Conservation (phyloP, 2,888 invertebrate species). For the Amiota communis region DNA sequence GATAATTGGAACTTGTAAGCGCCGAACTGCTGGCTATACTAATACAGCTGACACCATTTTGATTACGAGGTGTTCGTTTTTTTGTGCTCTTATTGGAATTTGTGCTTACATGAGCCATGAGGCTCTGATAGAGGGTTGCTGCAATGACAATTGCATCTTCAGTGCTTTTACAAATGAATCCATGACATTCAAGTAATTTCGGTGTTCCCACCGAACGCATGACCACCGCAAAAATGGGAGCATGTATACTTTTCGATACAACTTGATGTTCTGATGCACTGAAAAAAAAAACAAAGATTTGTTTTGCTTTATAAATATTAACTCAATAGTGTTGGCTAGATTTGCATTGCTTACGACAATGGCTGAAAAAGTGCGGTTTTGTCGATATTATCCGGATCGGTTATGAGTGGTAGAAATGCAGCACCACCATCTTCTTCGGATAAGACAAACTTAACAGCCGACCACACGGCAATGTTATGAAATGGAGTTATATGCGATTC, state of each 20-base stretch:
- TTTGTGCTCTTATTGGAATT: conserved; percentile 70
- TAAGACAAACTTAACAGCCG: conserved; percentile 88
- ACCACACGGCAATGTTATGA: conserved; percentile 94
- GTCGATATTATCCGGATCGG: conserved; percentile 86
- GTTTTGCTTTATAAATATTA: neutral
- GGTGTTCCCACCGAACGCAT: conserved; percentile 86
- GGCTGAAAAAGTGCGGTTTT: conserved; percentile 80
- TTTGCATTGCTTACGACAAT: conserved; percentile 61
- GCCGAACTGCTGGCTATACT: conserved; percentile 81
- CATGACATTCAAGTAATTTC: conserved; percentile 90
- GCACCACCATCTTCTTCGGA: conserved; percentile 77
- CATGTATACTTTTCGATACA: conserved; percentile 77
- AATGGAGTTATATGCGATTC: conserved; percentile 82
- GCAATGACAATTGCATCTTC: conserved; percentile 94
- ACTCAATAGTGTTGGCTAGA: neutral
- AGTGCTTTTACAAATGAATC: conserved; percentile 89
- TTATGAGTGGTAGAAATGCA: conserved; percentile 88
- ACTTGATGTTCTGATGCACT: conserved; percentile 71
- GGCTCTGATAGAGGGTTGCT: conserved; percentile 90
- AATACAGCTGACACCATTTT: conserved; percentile 84
- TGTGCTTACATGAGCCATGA: conserved; percentile 86
- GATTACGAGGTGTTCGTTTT: conserved; percentile 78
- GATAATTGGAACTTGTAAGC: conserved; percentile 68
- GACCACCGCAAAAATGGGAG: conserved; percentile 91
- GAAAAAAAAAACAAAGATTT: too few relatives aligned